A percentile compares a stretch with the other conserved stretches of the same genome.
Evolutionary conservation across 2,888 invertebrate species (phyloP).

Genomic region (Aphrophora alni): DNA sequence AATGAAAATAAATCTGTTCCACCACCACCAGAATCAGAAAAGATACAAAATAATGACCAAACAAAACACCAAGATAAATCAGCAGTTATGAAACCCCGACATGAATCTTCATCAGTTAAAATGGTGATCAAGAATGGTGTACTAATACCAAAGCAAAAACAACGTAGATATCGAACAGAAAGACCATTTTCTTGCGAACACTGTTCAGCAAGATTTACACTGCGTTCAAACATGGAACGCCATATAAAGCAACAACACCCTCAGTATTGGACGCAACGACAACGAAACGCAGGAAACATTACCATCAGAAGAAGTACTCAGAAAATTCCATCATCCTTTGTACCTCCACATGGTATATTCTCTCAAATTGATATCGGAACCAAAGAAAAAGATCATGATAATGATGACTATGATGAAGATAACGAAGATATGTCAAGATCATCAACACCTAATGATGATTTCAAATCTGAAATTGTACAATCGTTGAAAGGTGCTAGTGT

Average conservation of each 20-base stretch:
- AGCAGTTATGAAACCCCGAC: slow-evolving; percentile 51
- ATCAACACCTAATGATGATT: slow-evolving; percentile 13
- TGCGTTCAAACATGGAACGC: slow-evolving; percentile 93
- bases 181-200: slow-evolving; percentile 90
- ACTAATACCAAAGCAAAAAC: slow-evolving; percentile 90
- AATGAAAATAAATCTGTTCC: slow-evolving; percentile 39
- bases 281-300: slow-evolving; percentile 40
- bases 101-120: slow-evolving; percentile 65
- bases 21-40: slow-evolving; percentile 19
- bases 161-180: slow-evolving; percentile 87
- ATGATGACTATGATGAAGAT: background rate
- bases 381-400: background rate
- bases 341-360: background rate
- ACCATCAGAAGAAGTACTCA: slow-evolving; percentile 14
- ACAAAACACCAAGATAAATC: slow-evolving; percentile 55
- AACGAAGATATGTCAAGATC: slow-evolving; percentile 30
- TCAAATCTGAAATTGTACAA: slow-evolving; percentile 11
- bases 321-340: background rate
- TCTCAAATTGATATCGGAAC: background rate
- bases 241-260: slow-evolving; percentile 96
- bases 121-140: slow-evolving; percentile 92
- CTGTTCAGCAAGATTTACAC: slow-evolving; percentile 87
- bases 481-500: background rate
- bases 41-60: slow-evolving; percentile 55
- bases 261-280: slow-evolving; percentile 78